Conservation (phyloP, 2,113 vertebrate genomes). For the Sminthopsis crassicaudata region DNA sequence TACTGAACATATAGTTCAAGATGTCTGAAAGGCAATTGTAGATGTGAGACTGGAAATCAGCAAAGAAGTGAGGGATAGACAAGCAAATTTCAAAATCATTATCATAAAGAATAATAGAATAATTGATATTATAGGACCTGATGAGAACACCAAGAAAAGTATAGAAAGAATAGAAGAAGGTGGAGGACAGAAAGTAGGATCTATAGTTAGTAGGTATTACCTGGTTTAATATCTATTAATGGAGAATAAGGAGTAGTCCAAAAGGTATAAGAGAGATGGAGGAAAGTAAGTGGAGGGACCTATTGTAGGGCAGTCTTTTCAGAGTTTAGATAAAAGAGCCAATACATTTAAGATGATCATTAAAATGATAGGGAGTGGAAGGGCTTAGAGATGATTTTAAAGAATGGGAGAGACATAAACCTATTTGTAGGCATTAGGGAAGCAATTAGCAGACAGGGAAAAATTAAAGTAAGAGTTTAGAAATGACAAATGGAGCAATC, state of each 20-base stretch:
- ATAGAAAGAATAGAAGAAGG: background rate
- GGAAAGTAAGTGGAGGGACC: background rate
- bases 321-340: too few relatives aligned
- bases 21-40: background rate
- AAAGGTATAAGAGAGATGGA: background rate
- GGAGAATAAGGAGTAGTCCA: background rate
- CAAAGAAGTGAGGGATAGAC: background rate
- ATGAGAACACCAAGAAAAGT: background rate
- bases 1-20: background rate
- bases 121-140: background rate
- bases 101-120: background rate
- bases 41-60: background rate
- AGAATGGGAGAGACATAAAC: too few relatives aligned
- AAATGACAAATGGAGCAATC: too few relatives aligned
- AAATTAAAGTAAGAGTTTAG: too few relatives aligned
- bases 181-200: background rate
- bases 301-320: too few relatives aligned
- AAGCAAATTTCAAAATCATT: background rate
- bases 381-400: too few relatives aligned
- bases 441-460: too few relatives aligned
- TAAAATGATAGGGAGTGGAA: too few relatives aligned
- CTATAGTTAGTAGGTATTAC: background rate
- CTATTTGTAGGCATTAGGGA: too few relatives aligned
- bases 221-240: background rate
- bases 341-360: too few relatives aligned